Conservation (phyloP, 1,140 invertebrate genomes). For the Harpegnathos saltator region DNA sequence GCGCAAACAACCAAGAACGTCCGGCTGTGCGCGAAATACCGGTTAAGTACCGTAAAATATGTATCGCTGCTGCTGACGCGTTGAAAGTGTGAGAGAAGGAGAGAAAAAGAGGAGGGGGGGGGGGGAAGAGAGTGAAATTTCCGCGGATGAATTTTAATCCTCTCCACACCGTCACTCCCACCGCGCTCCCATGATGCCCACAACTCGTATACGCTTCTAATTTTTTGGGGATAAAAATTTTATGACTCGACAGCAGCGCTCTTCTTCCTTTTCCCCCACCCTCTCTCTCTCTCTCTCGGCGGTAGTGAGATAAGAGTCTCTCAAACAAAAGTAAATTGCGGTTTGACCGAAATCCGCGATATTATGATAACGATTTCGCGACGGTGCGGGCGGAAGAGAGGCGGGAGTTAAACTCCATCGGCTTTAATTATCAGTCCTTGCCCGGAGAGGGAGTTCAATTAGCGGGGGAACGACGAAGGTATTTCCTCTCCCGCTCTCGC, state of each 20-base stretch:
- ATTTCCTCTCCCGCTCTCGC: background rate
- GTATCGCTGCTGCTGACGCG: background rate
- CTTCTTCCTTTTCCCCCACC: too few species aligned
- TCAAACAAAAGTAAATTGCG: too few species aligned
- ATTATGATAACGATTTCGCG: background rate
- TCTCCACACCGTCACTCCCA: background rate
- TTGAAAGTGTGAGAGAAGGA: too few species aligned
- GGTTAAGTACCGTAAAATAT: slow-evolving; percentile 42
- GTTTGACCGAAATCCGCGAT: background rate
- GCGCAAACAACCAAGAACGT: slow-evolving; percentile 35
- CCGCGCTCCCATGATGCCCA: too few species aligned
- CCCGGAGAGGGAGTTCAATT: slow-evolving; percentile 14
- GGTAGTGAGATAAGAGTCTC: too few species aligned
- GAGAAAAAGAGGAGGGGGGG: too few species aligned
- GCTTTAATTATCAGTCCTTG: background rate
- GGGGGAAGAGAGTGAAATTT: too few species aligned
- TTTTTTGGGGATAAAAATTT: too few species aligned
- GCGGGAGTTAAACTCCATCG: background rate
- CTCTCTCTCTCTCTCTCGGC: too few species aligned
- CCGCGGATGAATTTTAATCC: background rate
- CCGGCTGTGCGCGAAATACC: background rate
- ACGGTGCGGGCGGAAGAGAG: background rate
- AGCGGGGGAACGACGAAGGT: background rate
- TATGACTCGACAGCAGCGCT: too few species aligned
- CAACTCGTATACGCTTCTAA: too few species aligned